Evolutionary conservation across 2,797 vertebrate species (phyloP).

Genomic region (Etheostoma nigrum): DNA sequence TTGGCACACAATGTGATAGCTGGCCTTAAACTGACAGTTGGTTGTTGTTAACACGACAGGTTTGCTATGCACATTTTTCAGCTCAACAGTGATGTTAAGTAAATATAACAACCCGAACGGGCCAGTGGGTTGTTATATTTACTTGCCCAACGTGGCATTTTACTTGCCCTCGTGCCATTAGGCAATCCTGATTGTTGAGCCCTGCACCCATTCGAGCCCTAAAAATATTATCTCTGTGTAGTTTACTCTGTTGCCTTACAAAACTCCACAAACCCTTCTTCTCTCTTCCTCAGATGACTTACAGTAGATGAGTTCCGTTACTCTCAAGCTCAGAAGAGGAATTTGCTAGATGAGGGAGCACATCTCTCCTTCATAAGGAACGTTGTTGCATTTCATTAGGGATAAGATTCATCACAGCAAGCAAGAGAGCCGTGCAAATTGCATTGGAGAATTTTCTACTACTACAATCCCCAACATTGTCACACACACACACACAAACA

Average conservation of each 20-base stretch:
- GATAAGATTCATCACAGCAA: slow-evolving; percentile 81
- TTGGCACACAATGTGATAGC: no score
- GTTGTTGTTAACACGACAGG: no score
- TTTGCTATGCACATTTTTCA: no score
- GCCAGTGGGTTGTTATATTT: no score
- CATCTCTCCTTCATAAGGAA: slow-evolving; percentile 78
- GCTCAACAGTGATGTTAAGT: no score
- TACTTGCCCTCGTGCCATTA: no score
- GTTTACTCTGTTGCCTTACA: slow-evolving; percentile 19
- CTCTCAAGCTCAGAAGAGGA: slow-evolving; percentile 64
- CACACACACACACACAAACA: slow-evolving; percentile 28
- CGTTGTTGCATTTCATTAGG: slow-evolving; percentile 84
- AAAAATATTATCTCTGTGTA: background rate
- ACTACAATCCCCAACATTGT: slow-evolving; percentile 34
- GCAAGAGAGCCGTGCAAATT: slow-evolving; percentile 80
- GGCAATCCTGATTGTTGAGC: no score
- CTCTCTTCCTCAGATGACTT: slow-evolving; percentile 47
- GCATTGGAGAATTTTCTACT: slow-evolving; percentile 68
- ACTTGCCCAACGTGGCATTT: no score
- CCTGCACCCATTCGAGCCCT: background rate
- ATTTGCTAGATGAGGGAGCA: slow-evolving; percentile 82
- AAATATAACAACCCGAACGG: no score
- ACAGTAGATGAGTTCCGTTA: slow-evolving; percentile 51
- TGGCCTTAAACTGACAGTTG: no score
- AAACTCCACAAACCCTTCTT: slow-evolving; percentile 16